Percentiles rank a stretch among this genome's conserved stretches.
Conservation (phyloP, 2,113 vertebrate species). For the Thryonomys swinderianus region DNA sequence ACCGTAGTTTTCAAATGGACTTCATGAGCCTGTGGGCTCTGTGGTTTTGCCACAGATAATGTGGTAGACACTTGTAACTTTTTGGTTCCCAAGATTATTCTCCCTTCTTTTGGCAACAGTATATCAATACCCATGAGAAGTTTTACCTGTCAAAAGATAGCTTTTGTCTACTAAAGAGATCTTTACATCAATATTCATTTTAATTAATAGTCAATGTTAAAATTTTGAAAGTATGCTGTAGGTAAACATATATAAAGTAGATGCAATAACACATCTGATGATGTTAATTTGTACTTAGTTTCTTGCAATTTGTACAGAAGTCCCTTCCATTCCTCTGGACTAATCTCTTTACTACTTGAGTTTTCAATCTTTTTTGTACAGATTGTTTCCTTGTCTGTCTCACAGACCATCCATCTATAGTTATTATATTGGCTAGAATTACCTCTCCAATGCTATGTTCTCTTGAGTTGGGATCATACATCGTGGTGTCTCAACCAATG, state of each 20-base stretch:
- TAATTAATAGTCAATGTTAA: background rate
- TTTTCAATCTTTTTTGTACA: slow-evolving; percentile 19
- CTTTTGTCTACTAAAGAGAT: background rate
- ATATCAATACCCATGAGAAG: background rate
- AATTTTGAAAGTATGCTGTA: background rate
- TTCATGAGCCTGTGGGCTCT: background rate
- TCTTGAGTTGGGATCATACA: background rate
- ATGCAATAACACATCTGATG: background rate
- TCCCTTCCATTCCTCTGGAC: background rate
- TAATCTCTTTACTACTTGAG: slow-evolving; percentile 8
- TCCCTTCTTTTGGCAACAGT: background rate
- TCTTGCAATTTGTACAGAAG: background rate
- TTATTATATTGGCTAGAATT: background rate
- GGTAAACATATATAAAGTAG: background rate
- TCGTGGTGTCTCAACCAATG: background rate
- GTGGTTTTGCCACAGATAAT: background rate
- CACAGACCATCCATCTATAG: slow-evolving; percentile 28
- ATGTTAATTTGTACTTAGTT: background rate
- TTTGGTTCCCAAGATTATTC: background rate
- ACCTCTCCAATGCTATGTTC: background rate
- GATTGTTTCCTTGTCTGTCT: slow-evolving; percentile 39
- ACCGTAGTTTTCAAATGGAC: background rate
- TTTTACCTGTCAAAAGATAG: background rate
- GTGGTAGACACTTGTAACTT: background rate
- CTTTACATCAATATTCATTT: background rate